phyloP scores from a whole-genome alignment of 2,113 vertebrate species.

The Spea bombifrons region DNA sequence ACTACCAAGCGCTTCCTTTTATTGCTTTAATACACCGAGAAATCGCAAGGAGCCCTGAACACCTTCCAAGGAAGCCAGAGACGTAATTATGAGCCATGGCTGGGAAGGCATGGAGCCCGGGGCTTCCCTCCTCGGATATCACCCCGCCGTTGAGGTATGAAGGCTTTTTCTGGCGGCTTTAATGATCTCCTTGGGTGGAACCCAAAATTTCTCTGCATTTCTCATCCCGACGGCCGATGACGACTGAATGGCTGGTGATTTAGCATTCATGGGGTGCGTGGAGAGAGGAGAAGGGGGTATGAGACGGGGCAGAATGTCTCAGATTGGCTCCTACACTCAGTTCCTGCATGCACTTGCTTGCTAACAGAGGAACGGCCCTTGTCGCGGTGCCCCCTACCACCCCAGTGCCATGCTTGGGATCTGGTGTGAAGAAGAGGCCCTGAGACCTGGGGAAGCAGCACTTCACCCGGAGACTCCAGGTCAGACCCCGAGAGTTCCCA shows the following conservation, averaged over 20 bases:
- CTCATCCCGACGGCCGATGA: slow-evolving; percentile 21
- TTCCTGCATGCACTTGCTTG: too few species aligned
- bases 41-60: slow-evolving; percentile 5
- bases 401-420: too few species aligned
- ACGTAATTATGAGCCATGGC: slow-evolving; percentile 16
- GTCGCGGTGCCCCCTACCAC: too few species aligned
- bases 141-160: slow-evolving; percentile 13
- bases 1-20: slow-evolving; percentile 17
- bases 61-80: slow-evolving; percentile 25
- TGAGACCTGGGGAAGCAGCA: too few species aligned
- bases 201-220: slow-evolving; percentile 4
- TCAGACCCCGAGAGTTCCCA: too few species aligned
- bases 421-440: too few species aligned
- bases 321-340: neutral
- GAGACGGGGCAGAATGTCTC: neutral
- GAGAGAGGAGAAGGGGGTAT: neutral
- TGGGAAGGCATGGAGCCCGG: slow-evolving; percentile 12
- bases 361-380: too few species aligned
- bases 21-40: slow-evolving; percentile 26
- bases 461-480: too few species aligned
- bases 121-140: slow-evolving; percentile 4
- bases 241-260: slow-evolving; percentile 9
- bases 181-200: slow-evolving; percentile 33
- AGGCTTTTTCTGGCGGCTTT: neutral
- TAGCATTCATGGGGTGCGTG: neutral